These are phyloP conservation scores for Psilopogon haemacephalus DNA, from an alignment of 2,113 vertebrate genomes.

Conservation along the genomic window DNA sequence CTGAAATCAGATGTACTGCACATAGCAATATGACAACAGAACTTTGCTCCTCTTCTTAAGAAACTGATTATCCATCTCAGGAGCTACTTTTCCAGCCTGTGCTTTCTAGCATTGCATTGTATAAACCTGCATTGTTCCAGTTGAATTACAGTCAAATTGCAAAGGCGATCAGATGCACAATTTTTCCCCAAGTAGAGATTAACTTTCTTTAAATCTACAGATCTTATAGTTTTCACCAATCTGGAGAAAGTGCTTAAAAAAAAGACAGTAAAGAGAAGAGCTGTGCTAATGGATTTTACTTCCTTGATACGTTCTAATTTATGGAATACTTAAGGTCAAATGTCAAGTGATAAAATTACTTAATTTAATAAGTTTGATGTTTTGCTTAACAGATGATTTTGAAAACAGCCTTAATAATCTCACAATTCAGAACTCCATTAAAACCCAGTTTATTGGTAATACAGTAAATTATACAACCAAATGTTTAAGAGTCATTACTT, in stretches of 20 bases:
- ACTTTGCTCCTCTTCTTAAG: rapidly evolving
- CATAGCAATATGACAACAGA: background rate
- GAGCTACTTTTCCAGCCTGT: background rate
- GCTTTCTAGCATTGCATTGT: background rate
- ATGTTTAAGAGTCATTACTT: background rate
- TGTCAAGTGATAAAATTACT: background rate
- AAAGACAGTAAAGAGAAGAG: background rate
- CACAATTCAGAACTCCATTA: background rate
- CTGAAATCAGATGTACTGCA: background rate
- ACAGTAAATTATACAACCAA: conserved; percentile 10
- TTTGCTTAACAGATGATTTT: background rate
- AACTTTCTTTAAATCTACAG: background rate
- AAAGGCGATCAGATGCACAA: background rate
- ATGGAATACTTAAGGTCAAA: conserved; percentile 19
- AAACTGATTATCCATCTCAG: background rate
- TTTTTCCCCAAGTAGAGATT: background rate
- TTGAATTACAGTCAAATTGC: background rate
- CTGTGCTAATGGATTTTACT: background rate
- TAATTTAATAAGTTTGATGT: background rate
- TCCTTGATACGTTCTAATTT: background rate
- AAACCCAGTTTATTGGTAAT: conserved; percentile 29
- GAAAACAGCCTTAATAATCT: conserved; percentile 7
- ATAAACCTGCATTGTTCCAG: background rate
- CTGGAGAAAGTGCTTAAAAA: background rate
- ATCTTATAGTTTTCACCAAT: background rate